A percentile compares a stretch with the other conserved stretches of the same genome.
Evolutionary conservation across 2,113 vertebrate species (phyloP).

Genomic region (Actinemys pallida): DNA sequence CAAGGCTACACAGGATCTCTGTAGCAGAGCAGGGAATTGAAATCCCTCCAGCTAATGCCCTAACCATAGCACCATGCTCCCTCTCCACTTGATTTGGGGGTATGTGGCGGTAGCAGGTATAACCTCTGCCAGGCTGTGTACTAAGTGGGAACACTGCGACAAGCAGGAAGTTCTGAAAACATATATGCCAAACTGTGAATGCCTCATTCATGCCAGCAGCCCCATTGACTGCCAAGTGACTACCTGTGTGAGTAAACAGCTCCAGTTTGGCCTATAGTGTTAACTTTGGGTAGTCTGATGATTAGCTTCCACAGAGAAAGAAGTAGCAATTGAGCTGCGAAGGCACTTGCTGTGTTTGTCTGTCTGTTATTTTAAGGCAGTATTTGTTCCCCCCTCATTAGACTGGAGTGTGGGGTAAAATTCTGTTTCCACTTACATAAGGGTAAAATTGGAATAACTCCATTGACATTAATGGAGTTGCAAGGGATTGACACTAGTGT

Average conservation of each 20-base stretch:
- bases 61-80: too few relatives aligned
- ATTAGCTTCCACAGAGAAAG: neutral
- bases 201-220: neutral
- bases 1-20: too few relatives aligned
- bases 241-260: neutral
- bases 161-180: neutral
- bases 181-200: neutral
- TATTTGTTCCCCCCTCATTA: neutral
- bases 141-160: neutral
- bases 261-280: neutral
- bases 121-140: accelerated
- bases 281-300: neutral
- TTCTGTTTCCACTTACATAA: neutral
- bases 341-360: neutral
- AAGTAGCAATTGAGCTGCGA: neutral
- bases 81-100: too few relatives aligned
- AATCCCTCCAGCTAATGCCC: too few relatives aligned
- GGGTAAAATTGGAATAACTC: neutral
- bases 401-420: neutral
- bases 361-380: neutral
- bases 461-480: neutral
- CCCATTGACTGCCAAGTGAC: neutral
- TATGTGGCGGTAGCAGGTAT: neutral
- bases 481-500: neutral
- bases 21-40: too few relatives aligned